A percentile compares a stretch with the other conserved stretches of the same genome.
Conservation (phyloP, 23 tunicate species). For the Styela clava region DNA sequence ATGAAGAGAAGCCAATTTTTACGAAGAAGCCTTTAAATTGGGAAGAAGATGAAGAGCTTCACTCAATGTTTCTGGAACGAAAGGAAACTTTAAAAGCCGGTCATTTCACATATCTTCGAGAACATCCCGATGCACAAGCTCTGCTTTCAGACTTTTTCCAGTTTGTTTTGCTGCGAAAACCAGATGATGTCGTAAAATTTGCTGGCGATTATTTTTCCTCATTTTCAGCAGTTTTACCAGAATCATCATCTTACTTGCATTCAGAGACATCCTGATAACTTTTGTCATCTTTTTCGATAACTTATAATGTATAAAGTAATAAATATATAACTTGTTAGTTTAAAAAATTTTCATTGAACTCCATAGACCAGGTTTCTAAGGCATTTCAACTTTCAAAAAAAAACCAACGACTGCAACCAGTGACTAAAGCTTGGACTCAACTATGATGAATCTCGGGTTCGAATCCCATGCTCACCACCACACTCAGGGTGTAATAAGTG, state of each 20-base stretch:
- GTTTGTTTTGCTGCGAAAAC: slow-evolving; percentile 58
- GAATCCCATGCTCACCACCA: too few relatives aligned
- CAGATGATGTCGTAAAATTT: slow-evolving; percentile 58
- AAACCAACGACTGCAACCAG: too few relatives aligned
- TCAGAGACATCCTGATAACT: slow-evolving; percentile 21
- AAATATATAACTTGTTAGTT: too few relatives aligned
- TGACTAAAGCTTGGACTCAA: too few relatives aligned
- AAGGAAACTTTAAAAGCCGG: slow-evolving; percentile 63
- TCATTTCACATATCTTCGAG: slow-evolving; percentile 57
- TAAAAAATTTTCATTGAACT: too few relatives aligned
- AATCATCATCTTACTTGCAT: slow-evolving; percentile 59
- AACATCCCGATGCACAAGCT: slow-evolving; percentile 70
- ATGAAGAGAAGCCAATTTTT: slow-evolving; percentile 68
- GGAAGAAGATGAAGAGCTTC: slow-evolving; percentile 81
- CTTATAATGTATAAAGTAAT: too few relatives aligned
- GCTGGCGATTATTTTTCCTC: slow-evolving; percentile 80
- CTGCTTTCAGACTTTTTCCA: slow-evolving; percentile 74
- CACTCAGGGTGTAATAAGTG: too few relatives aligned
- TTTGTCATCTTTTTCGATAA: too few relatives aligned
- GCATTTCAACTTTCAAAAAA: too few relatives aligned
- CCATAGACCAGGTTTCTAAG: too few relatives aligned
- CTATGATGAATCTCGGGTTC: too few relatives aligned
- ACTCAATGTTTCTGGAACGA: slow-evolving; percentile 50
- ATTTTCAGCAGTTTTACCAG: slow-evolving; percentile 69
- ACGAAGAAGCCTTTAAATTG: slow-evolving; percentile 58